Base-by-base conservation (phyloP, 2,113 vertebrate species). In the Boulengeromyrus knoepffleri region DNA sequence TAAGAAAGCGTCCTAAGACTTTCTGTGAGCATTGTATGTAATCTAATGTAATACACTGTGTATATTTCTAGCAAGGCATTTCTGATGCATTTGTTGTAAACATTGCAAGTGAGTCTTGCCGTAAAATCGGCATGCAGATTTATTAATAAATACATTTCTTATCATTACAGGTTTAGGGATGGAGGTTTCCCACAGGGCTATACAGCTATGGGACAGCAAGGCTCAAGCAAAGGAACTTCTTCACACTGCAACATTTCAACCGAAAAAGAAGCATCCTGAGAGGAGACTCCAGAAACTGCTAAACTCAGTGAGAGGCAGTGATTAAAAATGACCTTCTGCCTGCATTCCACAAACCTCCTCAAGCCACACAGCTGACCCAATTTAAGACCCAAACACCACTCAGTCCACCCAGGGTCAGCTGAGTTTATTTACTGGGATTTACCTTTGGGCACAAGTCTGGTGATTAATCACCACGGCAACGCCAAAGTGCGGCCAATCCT, bases 381-480 rank as follows among this genome's bases (percentile, higher is more conserved):
- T 80, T 42, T 80, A 80, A 80, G 36, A 42, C 74, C 74, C 74
- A 42, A 42, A 80, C 12, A 80, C 12, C 5, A 80, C 36, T 80
- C 31, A 80, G 74, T 80, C 74, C 74, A 42, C 0, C 74, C 74
- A 80, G 74, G 74, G 74, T 80, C 74, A 80, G 74, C 74, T 39
- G 74, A 80, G 74, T 80, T 80, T 80, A 80, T 80, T 80, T 42
- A 42, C 74, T 80, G 74, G 74, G 74, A 42, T 80, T 53, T 80
- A 80, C 74, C 74, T 80, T 36, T 39, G 74, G 74, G 74, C 74
- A 80, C 36, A 42, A 80, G 74, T 80, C 74, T 39, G 74, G 74
- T 80, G 74, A 80, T 80, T 36, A 80, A 80, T 80, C 74, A 80
- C 36, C 17, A 80, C 6, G 74, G 36, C 31, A 80, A 5, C 6